phyloP scores from a whole-genome alignment of 2,888 invertebrate genomes.

The Sphaerophoria rueppellii region DNA sequence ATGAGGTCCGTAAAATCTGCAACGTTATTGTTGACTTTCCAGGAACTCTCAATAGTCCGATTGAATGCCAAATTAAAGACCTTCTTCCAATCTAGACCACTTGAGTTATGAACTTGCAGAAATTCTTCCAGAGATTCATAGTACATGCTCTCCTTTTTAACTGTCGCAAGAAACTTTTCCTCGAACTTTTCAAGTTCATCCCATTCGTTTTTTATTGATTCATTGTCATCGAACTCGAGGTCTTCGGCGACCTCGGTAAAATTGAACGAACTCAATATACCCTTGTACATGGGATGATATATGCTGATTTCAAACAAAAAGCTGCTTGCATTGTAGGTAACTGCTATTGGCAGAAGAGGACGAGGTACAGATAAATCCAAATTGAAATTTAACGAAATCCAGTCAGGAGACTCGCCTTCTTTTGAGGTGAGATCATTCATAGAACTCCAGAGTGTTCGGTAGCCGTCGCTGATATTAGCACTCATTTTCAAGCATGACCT shows the following conservation, averaged over 20 bases:
- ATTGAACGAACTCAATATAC: constrained; percentile 68
- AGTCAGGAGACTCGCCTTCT: constrained; percentile 75
- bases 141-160: constrained; percentile 67
- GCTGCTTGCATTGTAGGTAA: constrained; percentile 76
- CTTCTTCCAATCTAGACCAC: constrained; percentile 78
- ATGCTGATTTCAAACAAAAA: constrained; percentile 76
- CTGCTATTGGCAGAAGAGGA: constrained; percentile 76
- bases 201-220: constrained; percentile 65
- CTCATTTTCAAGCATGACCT: constrained; percentile 76
- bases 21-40: constrained; percentile 76
- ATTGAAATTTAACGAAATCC: constrained; percentile 78
- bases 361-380: constrained; percentile 77
- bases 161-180: constrained; percentile 75
- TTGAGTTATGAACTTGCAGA: constrained; percentile 75
- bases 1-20: constrained; percentile 75
- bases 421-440: constrained; percentile 65
- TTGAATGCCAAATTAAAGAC: constrained; percentile 78
- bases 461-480: constrained; percentile 75
- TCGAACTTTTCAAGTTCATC: constrained; percentile 75
- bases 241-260: constrained; percentile 76
- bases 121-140: constrained; percentile 76
- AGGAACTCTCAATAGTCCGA: constrained; percentile 75
- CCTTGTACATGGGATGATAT: constrained; percentile 68
- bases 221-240: constrained; percentile 74
- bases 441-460: constrained; percentile 64